phyloP scores from a whole-genome alignment of 2,797 vertebrate species.

The Tachyglossus aculeatus region DNA sequence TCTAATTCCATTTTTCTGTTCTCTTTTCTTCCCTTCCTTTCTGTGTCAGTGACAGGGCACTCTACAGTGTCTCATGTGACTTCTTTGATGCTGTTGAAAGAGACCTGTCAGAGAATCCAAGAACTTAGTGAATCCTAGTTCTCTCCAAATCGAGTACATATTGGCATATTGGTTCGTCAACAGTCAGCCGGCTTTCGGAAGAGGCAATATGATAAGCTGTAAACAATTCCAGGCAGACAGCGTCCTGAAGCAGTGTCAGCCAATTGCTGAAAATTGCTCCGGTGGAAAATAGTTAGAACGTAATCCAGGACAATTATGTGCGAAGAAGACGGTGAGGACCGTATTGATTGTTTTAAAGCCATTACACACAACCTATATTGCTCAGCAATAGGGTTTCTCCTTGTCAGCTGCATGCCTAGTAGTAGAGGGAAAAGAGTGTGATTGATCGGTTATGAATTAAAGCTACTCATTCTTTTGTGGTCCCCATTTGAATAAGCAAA shows the following conservation, averaged over 20 bases:
- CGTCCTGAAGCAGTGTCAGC: not conserved
- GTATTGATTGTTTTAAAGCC: slow-evolving; percentile 69
- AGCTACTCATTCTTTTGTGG: slow-evolving; percentile 31
- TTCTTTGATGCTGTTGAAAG: not conserved
- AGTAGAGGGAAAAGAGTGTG: slow-evolving; percentile 30
- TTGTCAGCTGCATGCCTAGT: slow-evolving; percentile 32
- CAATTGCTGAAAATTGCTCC: slow-evolving; percentile 20
- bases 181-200: not conserved
- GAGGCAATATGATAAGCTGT: not conserved
- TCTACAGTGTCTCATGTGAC: not conserved
- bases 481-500: slow-evolving; percentile 47
- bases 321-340: slow-evolving; percentile 50
- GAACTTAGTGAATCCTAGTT: not conserved
- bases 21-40: not conserved
- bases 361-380: slow-evolving; percentile 36
- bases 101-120: not conserved
- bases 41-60: not conserved
- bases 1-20: not conserved
- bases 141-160: not conserved
- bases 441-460: slow-evolving; percentile 57
- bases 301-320: slow-evolving; percentile 40
- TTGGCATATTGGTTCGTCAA: not conserved
- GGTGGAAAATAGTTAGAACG: slow-evolving; percentile 44
- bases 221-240: not conserved
- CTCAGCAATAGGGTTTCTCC: slow-evolving; percentile 40